These are phyloP conservation scores for Aspidiotus rigidus DNA, from an alignment of 2,888 invertebrate species.

Conservation along the genomic window DNA sequence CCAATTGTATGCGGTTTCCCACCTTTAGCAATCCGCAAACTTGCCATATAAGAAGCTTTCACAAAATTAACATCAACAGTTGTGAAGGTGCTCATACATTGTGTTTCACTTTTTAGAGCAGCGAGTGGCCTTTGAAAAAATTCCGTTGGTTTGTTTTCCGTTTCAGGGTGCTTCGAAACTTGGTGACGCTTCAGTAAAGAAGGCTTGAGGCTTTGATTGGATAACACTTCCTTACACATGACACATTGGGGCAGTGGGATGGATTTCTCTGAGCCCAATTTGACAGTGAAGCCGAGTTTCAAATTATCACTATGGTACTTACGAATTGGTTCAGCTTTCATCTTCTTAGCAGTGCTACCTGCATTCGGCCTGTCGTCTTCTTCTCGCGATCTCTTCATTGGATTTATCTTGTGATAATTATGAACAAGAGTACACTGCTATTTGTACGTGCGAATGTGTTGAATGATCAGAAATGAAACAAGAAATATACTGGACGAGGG, in stretches of 20 bases:
- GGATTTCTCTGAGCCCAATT: slow-evolving; percentile 36
- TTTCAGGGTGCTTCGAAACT: slow-evolving; percentile 36
- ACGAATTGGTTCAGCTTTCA: slow-evolving; percentile 17
- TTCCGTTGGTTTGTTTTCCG: slow-evolving; percentile 27
- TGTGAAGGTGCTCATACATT: slow-evolving; percentile 24
- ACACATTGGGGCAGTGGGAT: slow-evolving; percentile 37
- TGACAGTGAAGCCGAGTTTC: slow-evolving; percentile 38
- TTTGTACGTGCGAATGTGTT: too few relatives aligned
- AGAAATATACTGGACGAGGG: background rate
- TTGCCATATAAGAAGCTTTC: slow-evolving; percentile 37
- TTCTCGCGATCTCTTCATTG: background rate
- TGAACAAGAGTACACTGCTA: background rate
- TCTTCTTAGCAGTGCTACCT: slow-evolving; percentile 16
- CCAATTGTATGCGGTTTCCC: slow-evolving; percentile 27
- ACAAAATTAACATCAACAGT: slow-evolving; percentile 36
- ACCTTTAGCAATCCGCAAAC: too few relatives aligned
- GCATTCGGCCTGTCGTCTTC: background rate
- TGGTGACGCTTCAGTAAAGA: slow-evolving; percentile 37
- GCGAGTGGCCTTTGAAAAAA: slow-evolving; percentile 27
- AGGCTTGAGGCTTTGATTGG: slow-evolving; percentile 39
- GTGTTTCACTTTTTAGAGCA: slow-evolving; percentile 19
- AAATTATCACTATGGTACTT: slow-evolving; percentile 33
- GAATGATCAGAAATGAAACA: too few relatives aligned
- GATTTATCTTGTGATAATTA: background rate
- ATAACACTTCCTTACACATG: slow-evolving; percentile 38